Evolutionary conservation across 1,140 invertebrate species (phyloP).

Genomic region (Trichonephila clavipes): DNA sequence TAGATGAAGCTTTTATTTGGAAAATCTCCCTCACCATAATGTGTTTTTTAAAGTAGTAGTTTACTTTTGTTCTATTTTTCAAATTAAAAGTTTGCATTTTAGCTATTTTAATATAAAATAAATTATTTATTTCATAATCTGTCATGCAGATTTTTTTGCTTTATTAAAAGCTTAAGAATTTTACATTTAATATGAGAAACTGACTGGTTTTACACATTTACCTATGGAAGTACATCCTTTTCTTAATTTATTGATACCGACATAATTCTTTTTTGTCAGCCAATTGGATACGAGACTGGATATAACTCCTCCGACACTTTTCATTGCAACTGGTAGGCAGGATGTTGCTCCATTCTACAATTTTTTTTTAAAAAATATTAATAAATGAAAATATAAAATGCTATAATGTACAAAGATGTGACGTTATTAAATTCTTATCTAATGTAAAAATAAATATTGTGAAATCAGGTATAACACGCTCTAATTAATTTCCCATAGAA

Average conservation of each 20-base stretch:
- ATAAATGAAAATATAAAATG: too few relatives aligned
- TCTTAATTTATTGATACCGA: background rate
- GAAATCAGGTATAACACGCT: too few relatives aligned
- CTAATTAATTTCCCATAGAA: too few relatives aligned
- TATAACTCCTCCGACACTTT: constrained; percentile 10
- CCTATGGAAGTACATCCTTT: background rate
- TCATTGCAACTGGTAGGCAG: background rate
- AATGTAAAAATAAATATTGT: too few relatives aligned
- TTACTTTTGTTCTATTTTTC: background rate
- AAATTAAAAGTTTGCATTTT: background rate
- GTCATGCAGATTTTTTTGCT: background rate
- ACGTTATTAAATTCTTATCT: too few relatives aligned
- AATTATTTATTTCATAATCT: background rate
- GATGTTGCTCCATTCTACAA: background rate
- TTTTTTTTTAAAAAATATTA: too few relatives aligned
- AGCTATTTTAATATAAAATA: background rate
- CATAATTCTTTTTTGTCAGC: background rate
- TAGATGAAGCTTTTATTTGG: too few relatives aligned
- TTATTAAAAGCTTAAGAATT: background rate
- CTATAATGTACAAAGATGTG: too few relatives aligned
- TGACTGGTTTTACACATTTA: background rate
- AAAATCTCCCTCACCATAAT: too few relatives aligned
- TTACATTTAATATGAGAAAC: background rate
- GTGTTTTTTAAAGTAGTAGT: background rate
- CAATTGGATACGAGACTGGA: background rate